phyloP scores from a whole-genome alignment of 2,113 vertebrate species.

The Indicator indicator region DNA sequence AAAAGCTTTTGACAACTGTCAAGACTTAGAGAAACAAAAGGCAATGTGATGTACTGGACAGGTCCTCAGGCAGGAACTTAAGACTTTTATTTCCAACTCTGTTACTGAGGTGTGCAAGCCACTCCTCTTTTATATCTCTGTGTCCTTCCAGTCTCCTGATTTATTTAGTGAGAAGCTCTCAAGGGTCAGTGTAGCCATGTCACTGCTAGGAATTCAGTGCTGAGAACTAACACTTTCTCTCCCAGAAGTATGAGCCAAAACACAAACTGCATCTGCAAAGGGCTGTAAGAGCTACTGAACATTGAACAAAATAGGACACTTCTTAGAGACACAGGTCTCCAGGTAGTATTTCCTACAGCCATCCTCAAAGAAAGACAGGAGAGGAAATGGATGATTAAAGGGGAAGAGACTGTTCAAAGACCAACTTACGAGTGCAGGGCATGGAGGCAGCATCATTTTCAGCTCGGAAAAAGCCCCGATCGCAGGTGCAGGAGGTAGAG shows the following conservation, averaged over 20 bases:
- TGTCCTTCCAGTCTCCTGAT: neutral
- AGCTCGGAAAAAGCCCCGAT: constrained; percentile 92
- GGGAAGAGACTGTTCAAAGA: neutral
- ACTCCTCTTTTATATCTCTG: neutral
- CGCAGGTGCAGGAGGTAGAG: constrained; percentile 92
- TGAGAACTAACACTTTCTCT: neutral
- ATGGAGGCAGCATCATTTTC: constrained; percentile 92
- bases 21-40: neutral
- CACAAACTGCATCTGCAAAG: neutral
- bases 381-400: neutral
- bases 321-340: neutral
- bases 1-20: neutral
- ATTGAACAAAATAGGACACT: neutral
- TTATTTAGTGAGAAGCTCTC: neutral
- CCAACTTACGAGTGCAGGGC: constrained; percentile 93
- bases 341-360: neutral
- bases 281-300: neutral
- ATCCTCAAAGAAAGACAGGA: neutral
- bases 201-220: neutral
- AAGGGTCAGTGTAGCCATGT: neutral
- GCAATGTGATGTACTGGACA: neutral
- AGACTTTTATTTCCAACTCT: neutral
- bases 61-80: neutral
- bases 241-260: neutral
- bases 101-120: neutral